Conservation (phyloP, 2,113 vertebrate species). For the Crypturellus undulatus region DNA sequence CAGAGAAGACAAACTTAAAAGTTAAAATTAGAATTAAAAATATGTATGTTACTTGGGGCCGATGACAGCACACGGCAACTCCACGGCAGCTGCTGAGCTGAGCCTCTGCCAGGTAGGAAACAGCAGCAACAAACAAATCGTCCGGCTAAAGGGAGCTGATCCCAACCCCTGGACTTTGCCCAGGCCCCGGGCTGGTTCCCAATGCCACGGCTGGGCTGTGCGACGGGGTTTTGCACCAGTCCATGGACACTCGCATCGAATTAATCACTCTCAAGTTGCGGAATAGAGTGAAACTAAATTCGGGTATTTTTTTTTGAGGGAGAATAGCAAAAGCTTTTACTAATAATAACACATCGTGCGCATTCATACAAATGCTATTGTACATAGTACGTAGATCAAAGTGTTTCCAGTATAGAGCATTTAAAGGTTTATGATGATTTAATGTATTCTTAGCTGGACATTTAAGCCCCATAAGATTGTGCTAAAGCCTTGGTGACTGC, state of each 20-base stretch:
- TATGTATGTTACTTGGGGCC: conserved; percentile 42
- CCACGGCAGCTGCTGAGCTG: neutral
- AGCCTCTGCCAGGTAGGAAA: neutral
- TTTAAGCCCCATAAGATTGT: neutral
- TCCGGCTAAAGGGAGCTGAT: neutral
- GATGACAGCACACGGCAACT: conserved; percentile 12
- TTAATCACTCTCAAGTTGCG: neutral
- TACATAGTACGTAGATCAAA: neutral
- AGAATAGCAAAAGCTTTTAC: neutral
- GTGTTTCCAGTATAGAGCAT: neutral
- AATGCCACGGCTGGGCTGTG: neutral
- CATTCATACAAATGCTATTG: neutral
- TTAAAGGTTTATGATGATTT: conserved; percentile 3
- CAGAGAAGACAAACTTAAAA: conserved; percentile 41
- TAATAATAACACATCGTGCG: neutral
- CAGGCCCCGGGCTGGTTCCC: neutral
- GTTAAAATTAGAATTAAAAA: conserved; percentile 35
- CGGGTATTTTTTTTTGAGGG: neutral
- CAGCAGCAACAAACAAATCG: neutral
- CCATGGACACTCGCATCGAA: fast-evolving
- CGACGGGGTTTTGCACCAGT: neutral
- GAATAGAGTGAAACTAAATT: neutral
- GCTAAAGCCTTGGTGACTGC: conserved; percentile 2
- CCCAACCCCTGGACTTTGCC: conserved; percentile 53
- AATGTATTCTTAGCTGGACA: conserved; percentile 14